A percentile compares a stretch with the other conserved stretches of the same genome.
Conservation (phyloP, 2,113 vertebrate species). For the Phaetusa simplex region DNA sequence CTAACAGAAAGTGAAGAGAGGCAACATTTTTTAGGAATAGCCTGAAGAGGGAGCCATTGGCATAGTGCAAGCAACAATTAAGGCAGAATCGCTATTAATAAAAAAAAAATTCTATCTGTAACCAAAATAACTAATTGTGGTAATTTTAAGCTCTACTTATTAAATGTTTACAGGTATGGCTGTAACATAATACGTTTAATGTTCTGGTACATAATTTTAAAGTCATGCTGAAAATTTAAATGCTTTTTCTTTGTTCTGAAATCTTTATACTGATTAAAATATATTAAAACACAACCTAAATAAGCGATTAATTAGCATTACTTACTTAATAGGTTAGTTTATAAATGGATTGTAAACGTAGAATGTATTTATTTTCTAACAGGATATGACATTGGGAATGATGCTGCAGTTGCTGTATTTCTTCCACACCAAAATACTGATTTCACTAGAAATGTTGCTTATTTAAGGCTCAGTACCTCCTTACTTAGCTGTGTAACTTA, state of each 20-base stretch:
- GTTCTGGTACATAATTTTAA: not conserved
- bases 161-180: not conserved
- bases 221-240: not conserved
- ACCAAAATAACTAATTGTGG: not conserved
- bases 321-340: not conserved
- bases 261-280: not conserved
- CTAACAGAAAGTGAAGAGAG: not conserved
- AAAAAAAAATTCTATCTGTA: not conserved
- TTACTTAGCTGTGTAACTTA: not conserved
- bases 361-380: not conserved
- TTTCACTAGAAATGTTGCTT: not conserved
- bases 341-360: not conserved
- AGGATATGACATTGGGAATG: not conserved
- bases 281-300: not conserved
- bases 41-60: constrained; percentile 57
- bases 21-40: not conserved
- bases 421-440: not conserved
- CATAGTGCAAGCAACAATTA: not conserved
- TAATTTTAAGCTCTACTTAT: not conserved
- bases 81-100: not conserved
- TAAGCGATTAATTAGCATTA: not conserved
- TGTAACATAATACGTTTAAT: not conserved
- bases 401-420: not conserved
- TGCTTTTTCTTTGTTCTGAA: not conserved
- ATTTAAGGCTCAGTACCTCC: not conserved